These are phyloP conservation scores for Heliconius congener DNA, from an alignment of 1,140 invertebrate genomes.

Conservation along the genomic window DNA sequence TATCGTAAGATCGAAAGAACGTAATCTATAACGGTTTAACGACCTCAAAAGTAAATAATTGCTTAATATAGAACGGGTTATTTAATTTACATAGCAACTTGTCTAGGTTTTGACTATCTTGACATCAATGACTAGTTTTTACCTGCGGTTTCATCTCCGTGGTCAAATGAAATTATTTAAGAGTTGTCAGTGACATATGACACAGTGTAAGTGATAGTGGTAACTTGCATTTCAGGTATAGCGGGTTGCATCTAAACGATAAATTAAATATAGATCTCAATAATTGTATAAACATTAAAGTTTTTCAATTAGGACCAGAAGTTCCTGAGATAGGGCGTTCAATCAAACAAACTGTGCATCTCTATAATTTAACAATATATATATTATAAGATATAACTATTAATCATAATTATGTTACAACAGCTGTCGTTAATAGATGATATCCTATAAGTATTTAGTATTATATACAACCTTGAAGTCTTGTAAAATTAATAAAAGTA, in stretches of 20 bases:
- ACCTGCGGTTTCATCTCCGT: no score
- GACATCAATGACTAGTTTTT: background rate
- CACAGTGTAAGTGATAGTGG: no score
- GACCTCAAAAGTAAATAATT: slow-evolving; percentile 11
- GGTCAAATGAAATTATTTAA: no score
- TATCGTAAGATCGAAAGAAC: background rate
- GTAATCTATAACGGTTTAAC: background rate
- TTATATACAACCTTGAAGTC: background rate
- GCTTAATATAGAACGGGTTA: background rate
- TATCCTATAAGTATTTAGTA: background rate
- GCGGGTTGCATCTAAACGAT: no score
- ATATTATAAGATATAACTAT: background rate
- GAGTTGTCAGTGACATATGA: no score
- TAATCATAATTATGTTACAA: background rate
- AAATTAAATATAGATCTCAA: no score
- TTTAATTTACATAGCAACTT: background rate
- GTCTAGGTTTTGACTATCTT: background rate
- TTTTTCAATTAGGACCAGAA: no score
- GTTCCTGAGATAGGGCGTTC: no score
- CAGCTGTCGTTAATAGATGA: background rate
- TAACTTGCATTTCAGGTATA: no score
- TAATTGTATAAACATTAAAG: no score
- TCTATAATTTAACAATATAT: no score
- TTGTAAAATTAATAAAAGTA: slow-evolving; percentile 6
- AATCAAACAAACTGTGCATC: no score